Conservation (phyloP, 2,113 vertebrate genomes). For the Psephotus haematonotus region DNA sequence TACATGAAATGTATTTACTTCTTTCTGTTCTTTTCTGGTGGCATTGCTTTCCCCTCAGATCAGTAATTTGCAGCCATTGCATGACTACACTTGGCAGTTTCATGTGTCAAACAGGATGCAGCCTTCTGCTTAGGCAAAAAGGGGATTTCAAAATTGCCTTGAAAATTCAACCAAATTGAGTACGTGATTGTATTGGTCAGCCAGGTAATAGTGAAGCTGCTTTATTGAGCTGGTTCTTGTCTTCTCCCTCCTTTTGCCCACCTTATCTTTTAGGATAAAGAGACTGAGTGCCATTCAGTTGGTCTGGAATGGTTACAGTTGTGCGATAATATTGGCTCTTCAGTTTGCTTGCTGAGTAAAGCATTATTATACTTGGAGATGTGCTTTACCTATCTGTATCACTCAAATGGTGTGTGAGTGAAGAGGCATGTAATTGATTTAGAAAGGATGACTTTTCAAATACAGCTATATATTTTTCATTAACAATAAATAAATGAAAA, state of each 20-base stretch:
- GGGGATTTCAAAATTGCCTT: not conserved
- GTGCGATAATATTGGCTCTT: not conserved
- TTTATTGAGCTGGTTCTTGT: not conserved
- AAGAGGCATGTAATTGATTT: not conserved
- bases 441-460: not conserved
- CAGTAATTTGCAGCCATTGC: not conserved
- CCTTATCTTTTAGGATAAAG: not conserved
- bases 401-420: not conserved
- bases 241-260: rapidly evolving
- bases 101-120: not conserved
- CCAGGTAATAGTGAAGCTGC: not conserved
- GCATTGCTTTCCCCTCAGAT: not conserved
- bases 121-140: not conserved
- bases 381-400: not conserved
- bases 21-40: not conserved
- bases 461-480: not conserved
- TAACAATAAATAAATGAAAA: not conserved
- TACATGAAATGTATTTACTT: not conserved
- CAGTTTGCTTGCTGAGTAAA: not conserved
- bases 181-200: not conserved
- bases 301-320: not conserved
- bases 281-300: not conserved
- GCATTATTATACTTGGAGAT: not conserved
- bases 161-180: not conserved
- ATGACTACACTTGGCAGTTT: not conserved